These are phyloP conservation scores for Acanthosoma haemorrhoidale DNA, from an alignment of 2,888 invertebrate species.

Conservation along the genomic window DNA sequence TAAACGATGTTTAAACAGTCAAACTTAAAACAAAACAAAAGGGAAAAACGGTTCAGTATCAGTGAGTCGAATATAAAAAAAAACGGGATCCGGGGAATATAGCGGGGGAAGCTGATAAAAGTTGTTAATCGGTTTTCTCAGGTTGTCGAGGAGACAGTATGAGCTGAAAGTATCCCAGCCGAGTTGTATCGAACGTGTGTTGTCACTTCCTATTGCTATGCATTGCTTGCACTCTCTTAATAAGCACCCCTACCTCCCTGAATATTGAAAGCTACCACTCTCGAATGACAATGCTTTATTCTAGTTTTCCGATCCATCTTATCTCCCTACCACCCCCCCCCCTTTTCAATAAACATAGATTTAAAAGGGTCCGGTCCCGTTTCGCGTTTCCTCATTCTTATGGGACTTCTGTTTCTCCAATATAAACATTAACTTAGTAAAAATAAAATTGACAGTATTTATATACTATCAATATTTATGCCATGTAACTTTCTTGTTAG, in stretches of 20 bases:
- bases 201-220: slow-evolving; percentile 29
- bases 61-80: too few relatives aligned
- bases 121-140: neutral
- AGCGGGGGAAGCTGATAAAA: too few relatives aligned
- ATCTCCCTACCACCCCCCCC: neutral
- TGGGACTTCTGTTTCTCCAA: neutral
- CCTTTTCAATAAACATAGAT: neutral
- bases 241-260: slow-evolving; percentile 17
- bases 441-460: too few relatives aligned
- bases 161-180: neutral
- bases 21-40: too few relatives aligned
- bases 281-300: slow-evolving; percentile 28
- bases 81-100: neutral
- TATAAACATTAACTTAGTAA: too few relatives aligned
- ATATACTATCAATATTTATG: too few relatives aligned
- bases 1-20: too few relatives aligned
- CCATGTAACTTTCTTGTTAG: too few relatives aligned
- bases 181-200: slow-evolving; percentile 21
- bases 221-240: slow-evolving; percentile 31
- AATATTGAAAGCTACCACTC: slow-evolving; percentile 25
- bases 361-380: neutral
- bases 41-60: too few relatives aligned
- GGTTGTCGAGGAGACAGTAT: neutral
- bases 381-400: neutral
- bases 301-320: slow-evolving; percentile 22